These are phyloP conservation scores for Ctenosaura bakeri DNA, from an alignment of 2,797 vertebrate species.

Conservation along the genomic window DNA sequence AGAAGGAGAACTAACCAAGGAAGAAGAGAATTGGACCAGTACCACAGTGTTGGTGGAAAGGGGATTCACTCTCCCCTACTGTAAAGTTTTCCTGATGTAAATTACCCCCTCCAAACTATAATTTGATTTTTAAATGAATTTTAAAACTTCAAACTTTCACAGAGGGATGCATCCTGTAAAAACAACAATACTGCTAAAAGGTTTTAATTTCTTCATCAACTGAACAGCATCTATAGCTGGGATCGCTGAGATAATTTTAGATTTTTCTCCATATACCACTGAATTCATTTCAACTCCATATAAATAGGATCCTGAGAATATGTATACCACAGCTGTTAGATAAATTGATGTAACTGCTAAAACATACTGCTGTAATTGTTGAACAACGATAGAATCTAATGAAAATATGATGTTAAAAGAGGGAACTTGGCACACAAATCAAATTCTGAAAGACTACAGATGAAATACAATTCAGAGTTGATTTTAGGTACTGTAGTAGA, in stretches of 20 bases:
- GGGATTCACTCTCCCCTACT: too few relatives aligned
- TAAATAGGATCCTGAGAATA: neutral
- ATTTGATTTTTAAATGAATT: neutral
- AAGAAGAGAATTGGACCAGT: neutral
- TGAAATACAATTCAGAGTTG: neutral
- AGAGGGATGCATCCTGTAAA: neutral
- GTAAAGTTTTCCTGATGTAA: neutral
- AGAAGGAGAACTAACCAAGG: too few relatives aligned
- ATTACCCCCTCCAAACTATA: neutral
- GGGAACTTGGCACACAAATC: neutral
- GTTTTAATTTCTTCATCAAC: neutral
- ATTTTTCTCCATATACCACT: neutral
- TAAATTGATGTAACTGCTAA: slow-evolving; percentile 16
- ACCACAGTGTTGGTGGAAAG: neutral
- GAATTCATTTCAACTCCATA: neutral
- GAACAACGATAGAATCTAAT: neutral
- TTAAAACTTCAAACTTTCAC: neutral
- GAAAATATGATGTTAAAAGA: neutral
- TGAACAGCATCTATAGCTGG: neutral
- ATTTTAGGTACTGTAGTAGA: neutral
- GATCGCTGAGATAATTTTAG: neutral
- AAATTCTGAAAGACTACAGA: neutral
- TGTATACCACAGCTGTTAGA: neutral
- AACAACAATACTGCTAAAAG: neutral
- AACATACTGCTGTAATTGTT: slow-evolving; percentile 4